A percentile compares a stretch with the other conserved stretches of the same genome.
Conservation (phyloP, 2,888 invertebrate species). For the Deilephila elpenor region DNA sequence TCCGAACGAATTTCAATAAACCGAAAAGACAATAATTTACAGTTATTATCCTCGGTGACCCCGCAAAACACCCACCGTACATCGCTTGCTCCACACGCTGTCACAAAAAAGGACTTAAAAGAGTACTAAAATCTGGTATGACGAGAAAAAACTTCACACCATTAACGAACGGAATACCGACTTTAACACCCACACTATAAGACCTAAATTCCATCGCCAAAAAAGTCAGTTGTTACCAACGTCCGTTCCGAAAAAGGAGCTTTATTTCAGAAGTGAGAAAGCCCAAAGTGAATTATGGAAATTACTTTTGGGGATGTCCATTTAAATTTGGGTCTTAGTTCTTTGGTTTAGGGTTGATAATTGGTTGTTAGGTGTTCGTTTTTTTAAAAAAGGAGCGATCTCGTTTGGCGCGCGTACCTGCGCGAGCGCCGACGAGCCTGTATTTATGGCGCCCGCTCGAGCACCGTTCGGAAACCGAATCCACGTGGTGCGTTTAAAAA, state of each 20-base stretch:
- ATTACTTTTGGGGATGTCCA: conserved; percentile 48
- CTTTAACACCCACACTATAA: conserved; percentile 49
- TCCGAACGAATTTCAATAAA: conserved; percentile 80
- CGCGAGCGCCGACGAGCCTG: conserved; percentile 79
- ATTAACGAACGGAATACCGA: conserved; percentile 51
- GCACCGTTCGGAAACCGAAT: conserved; percentile 63
- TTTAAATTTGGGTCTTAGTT: conserved; percentile 52
- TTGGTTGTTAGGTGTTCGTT: conserved; percentile 45
- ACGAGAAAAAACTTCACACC: conserved; percentile 67
- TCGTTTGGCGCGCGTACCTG: conserved; percentile 84
- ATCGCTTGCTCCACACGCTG: conserved; percentile 70
- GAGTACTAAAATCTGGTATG: conserved; percentile 78
- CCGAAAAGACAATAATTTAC: conserved; percentile 81
- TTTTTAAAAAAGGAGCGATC: conserved; percentile 78
- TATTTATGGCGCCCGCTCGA: conserved; percentile 82
- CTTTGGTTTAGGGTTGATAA: conserved; percentile 51
- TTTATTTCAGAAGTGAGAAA: conserved; percentile 83
- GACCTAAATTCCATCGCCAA: conserved; percentile 45
- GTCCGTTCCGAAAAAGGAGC: conserved; percentile 75
- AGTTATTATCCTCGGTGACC: conserved; percentile 83
- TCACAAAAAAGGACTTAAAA: conserved; percentile 77
- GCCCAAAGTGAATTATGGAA: conserved; percentile 81
- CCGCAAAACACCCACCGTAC: conserved; percentile 82
- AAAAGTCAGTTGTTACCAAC: conserved; percentile 52
- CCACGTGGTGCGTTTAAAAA: conserved; percentile 78